Percentiles rank a stretch among this genome's conserved stretches.
phyloP scores from a whole-genome alignment of 1,140 invertebrate species.

The Drepana arcuata region DNA sequence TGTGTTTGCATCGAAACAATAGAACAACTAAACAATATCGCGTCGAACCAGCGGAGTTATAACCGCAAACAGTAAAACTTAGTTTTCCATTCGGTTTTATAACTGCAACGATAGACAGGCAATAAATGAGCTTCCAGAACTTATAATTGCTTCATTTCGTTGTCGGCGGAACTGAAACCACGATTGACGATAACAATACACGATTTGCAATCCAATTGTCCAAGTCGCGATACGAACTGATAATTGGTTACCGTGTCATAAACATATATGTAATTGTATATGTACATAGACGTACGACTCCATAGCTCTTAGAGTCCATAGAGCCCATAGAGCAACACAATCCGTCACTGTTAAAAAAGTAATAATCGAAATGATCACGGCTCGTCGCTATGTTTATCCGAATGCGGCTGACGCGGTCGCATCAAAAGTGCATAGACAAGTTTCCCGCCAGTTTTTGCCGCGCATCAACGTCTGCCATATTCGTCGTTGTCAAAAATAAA shows the following conservation, averaged over 20 bases:
- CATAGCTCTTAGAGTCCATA: too few relatives aligned
- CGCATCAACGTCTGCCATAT: conserved; percentile 2
- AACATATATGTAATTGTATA: too few relatives aligned
- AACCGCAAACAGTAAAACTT: conserved; percentile 38
- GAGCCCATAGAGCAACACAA: conserved; percentile 13
- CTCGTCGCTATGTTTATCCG: conserved; percentile 45
- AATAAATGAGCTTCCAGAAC: conserved; percentile 62
- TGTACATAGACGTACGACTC: too few relatives aligned
- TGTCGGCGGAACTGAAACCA: conserved; percentile 34
- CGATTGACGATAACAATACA: too few relatives aligned
- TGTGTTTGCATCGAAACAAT: too few relatives aligned
- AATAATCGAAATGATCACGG: conserved; percentile 45
- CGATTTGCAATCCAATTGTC: conserved; percentile 45
- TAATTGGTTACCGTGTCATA: too few relatives aligned
- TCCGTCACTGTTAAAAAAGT: conserved; percentile 33
- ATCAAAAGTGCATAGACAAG: conserved; percentile 46
- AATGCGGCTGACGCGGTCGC: conserved; percentile 29
- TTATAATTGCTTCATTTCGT: conserved; percentile 68
- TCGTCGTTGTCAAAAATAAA: conserved; percentile 19
- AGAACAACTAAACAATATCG: too few relatives aligned
- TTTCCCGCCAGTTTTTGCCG: conserved; percentile 20
- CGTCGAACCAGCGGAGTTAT: conserved; percentile 23
- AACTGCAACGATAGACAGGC: conserved; percentile 55
- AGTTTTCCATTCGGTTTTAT: conserved; percentile 56
- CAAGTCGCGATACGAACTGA: conserved; percentile 29